A percentile compares a stretch with the other conserved stretches of the same genome.
phyloP scores from a whole-genome alignment of 2,888 invertebrate species.

The Acrobasis suavella region DNA sequence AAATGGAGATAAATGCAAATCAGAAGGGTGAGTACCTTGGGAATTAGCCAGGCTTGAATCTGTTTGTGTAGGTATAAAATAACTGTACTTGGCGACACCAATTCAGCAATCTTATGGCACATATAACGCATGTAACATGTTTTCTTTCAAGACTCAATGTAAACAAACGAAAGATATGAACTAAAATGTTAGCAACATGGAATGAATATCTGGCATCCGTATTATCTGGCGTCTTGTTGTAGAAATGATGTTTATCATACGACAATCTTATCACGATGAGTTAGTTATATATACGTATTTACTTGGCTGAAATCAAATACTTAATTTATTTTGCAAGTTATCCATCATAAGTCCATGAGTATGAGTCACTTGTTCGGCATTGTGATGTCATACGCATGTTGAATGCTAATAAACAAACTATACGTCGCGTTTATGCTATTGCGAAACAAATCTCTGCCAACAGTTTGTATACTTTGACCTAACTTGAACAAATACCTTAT shows the following conservation, averaged over 20 bases:
- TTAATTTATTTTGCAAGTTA: slow-evolving; percentile 2
- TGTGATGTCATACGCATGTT: slow-evolving; percentile 72
- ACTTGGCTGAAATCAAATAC: slow-evolving; percentile 22
- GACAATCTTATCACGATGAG: slow-evolving; percentile 3
- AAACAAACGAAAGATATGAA: not conserved
- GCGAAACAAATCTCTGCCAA: slow-evolving; percentile 14
- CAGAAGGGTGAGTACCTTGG: slow-evolving; percentile 69
- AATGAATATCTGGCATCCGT: not conserved
- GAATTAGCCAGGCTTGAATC: slow-evolving; percentile 45
- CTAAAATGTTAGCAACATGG: not conserved
- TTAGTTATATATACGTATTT: slow-evolving; percentile 20
- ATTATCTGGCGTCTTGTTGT: slow-evolving; percentile 35
- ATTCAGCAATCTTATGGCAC: slow-evolving; percentile 58
- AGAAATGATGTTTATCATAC: not conserved
- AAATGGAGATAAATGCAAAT: slow-evolving; percentile 77
- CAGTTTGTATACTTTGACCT: not conserved
- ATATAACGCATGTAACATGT: not conserved
- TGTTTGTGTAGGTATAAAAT: slow-evolving; percentile 76
- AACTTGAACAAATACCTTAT: not conserved
- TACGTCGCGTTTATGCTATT: slow-evolving; percentile 38
- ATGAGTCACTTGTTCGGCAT: slow-evolving; percentile 69
- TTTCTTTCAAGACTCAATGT: not conserved
- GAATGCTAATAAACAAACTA: slow-evolving; percentile 60
- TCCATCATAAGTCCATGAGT: slow-evolving; percentile 19
- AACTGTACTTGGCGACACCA: slow-evolving; percentile 71